Conservation (phyloP, 2,113 vertebrate species). For the Oxyura jamaicensis region DNA sequence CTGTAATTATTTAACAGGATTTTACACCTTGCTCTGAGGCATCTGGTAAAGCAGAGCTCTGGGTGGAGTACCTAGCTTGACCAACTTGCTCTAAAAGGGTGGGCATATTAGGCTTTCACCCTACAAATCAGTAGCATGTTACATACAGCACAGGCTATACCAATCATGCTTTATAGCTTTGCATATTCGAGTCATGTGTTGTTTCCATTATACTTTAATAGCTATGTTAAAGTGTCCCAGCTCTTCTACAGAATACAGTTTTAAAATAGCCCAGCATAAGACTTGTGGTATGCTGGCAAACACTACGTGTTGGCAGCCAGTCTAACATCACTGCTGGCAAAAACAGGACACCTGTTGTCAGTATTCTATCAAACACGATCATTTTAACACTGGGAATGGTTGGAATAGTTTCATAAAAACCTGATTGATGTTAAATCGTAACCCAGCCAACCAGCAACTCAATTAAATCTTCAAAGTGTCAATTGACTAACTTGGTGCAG, state of each 20-base stretch:
- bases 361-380: neutral
- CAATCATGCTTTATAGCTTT: neutral
- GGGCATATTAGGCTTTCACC: neutral
- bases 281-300: conserved; percentile 38
- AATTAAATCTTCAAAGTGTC: neutral
- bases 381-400: neutral
- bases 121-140: neutral
- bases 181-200: neutral
- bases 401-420: conserved; percentile 14
- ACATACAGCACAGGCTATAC: neutral
- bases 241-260: conserved; percentile 12
- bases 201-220: neutral
- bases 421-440: neutral
- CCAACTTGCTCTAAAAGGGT: neutral
- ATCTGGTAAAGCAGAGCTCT: neutral
- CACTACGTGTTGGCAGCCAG: neutral
- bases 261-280: conserved; percentile 58
- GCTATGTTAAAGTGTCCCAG: neutral
- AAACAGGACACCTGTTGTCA: conserved; percentile 48
- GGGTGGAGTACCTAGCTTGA: neutral
- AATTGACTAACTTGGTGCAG: neutral
- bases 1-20: neutral
- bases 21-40: neutral
- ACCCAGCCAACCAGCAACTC: neutral
- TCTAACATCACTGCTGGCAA: conserved; percentile 36